Base-by-base conservation (phyloP, 2,888 invertebrate species). In the Drosophila maculinotata region DNA sequence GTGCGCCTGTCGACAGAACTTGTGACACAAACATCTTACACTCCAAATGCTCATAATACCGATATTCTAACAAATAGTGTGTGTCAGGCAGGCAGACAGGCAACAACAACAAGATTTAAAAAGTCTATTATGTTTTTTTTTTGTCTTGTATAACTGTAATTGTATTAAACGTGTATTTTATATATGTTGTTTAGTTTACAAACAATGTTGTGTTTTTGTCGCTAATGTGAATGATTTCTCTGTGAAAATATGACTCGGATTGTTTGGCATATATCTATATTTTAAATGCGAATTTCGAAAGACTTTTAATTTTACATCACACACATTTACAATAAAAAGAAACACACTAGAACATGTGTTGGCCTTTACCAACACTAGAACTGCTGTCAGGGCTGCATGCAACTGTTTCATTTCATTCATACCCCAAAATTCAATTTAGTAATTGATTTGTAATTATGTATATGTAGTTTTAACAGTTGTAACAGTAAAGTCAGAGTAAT, bases 41-140 rank as follows among this genome's bases (percentile, higher is more conserved):
- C 74, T 82, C 76, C 74, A 88, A 77, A 90, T 77, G 85, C 84
- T 89, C 90, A 90, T 90, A 49, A 69, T 72, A 66, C 71, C 69
- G 75, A 74, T n/a, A n/a, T 77, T 70, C 36, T 44, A 36, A 45
- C n/a, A 31, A 26, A 12, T 64, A 9, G 36, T 64, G 23, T 41
- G 48, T 20, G 45, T 12, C 45, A 20, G 31, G 30, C 45, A 20
- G 45, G 31, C 30, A 30, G 28, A 25, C 48, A 41, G 42, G 49
- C 54, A 60, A 63, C 48, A 69, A 65, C 60, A 69, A 75, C 58
- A 65, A 70, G 57, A 67, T 57, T 65, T 58, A 45, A 15, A 36
- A 57, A 66, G 42, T 64, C 65, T 59, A 52, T 56, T 49, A 33
- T 56, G 14, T 15, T 45, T n/a, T 60, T 25, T 31, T 20, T 45